Evolutionary conservation across 2,888 invertebrate species (phyloP).

Genomic region (Dermolepida albohirtum): DNA sequence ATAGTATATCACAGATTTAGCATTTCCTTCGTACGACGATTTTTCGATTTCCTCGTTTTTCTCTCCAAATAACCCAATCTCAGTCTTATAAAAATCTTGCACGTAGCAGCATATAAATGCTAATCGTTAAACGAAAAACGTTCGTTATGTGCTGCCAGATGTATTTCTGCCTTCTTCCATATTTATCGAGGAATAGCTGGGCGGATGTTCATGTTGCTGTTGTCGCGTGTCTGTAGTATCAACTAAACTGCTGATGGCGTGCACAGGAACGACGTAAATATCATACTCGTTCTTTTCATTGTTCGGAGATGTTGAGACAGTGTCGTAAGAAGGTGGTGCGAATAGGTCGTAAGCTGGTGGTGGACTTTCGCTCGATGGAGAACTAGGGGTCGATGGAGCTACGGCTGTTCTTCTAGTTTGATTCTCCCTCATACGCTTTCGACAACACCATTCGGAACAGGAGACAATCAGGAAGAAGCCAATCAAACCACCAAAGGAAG

Average conservation of each 20-base stretch:
- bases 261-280: conserved; percentile 67
- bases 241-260: conserved; percentile 59
- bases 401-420: conserved; percentile 46
- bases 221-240: conserved; percentile 47
- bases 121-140: neutral
- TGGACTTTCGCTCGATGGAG: conserved; percentile 53
- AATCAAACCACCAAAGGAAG: conserved; percentile 69
- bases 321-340: conserved; percentile 70
- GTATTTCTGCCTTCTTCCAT: conserved; percentile 1
- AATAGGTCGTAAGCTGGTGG: conserved; percentile 70
- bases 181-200: conserved; percentile 49
- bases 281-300: conserved; percentile 65
- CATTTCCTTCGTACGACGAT: no score
- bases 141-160: conserved; percentile 28
- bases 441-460: conserved; percentile 70
- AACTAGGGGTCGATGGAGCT: conserved; percentile 45
- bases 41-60: no score
- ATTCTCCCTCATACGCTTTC: conserved; percentile 53
- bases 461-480: conserved; percentile 70
- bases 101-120: neutral
- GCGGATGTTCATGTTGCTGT: conserved; percentile 50
- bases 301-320: conserved; percentile 56
- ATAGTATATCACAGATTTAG: no score
- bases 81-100: conserved; percentile 8
- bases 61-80: neutral